A percentile compares a stretch with the other conserved stretches of the same genome.
phyloP scores from a whole-genome alignment of 2,888 invertebrate genomes.

The Ormyrus rosae region DNA sequence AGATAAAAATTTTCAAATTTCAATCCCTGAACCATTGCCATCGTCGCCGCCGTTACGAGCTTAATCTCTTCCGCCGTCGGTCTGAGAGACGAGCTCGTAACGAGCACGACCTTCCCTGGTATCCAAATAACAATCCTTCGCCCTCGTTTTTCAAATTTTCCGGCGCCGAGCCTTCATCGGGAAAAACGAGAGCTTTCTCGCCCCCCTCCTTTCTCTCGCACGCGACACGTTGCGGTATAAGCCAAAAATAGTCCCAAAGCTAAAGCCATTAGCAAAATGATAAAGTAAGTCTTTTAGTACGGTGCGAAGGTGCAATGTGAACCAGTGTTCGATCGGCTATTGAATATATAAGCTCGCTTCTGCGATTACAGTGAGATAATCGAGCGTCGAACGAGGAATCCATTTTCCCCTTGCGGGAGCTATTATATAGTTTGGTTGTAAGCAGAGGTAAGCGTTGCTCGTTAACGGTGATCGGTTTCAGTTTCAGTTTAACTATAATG shows the following conservation, averaged over 20 bases:
- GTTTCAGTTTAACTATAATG: slow-evolving; percentile 79
- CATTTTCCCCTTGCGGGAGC: no score
- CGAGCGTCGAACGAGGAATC: no score
- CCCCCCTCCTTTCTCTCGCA: neutral
- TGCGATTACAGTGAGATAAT: neutral
- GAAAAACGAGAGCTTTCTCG: slow-evolving; percentile 25
- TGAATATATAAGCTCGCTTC: no score
- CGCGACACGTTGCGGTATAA: no score
- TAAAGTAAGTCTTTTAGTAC: neutral
- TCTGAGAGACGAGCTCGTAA: slow-evolving; percentile 16
- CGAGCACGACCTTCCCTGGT: slow-evolving; percentile 20
- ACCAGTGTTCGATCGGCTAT: neutral
- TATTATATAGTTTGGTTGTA: neutral
- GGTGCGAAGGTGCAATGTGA: neutral
- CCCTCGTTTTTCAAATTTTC: slow-evolving; percentile 37
- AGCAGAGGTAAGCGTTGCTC: neutral
- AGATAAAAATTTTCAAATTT: neutral
- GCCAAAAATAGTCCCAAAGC: slow-evolving; percentile 27
- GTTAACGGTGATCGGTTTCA: neutral
- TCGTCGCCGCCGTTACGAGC: slow-evolving; percentile 49
- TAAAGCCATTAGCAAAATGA: neutral
- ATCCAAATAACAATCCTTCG: slow-evolving; percentile 27
- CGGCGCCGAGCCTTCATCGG: slow-evolving; percentile 40
- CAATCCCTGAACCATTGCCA: slow-evolving; percentile 62
- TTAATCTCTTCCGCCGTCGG: neutral